Evolutionary conservation across 2,113 vertebrate genomes (phyloP).

Genomic region (Excalfactoria chinensis): DNA sequence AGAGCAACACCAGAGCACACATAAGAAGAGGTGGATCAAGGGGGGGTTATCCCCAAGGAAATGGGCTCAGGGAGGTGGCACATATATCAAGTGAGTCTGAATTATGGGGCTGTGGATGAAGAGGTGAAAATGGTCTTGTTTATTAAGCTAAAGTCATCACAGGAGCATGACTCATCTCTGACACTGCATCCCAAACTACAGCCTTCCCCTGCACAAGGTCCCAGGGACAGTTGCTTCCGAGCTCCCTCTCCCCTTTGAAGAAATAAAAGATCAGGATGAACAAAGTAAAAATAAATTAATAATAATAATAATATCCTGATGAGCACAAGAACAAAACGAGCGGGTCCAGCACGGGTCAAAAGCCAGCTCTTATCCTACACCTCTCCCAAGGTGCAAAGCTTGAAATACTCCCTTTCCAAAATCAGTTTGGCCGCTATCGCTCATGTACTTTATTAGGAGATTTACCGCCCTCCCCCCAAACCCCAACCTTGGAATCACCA

Average conservation of each 20-base stretch:
- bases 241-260: no score
- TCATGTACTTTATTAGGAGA: background rate
- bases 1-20: background rate
- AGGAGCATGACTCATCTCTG: background rate
- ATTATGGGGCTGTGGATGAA: background rate
- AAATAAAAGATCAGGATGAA: no score
- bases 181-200: background rate
- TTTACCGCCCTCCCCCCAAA: background rate
- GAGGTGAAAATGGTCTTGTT: background rate
- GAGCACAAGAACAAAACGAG: background rate
- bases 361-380: background rate
- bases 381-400: background rate
- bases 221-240: background rate
- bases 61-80: fast-evolving
- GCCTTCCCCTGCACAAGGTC: fast-evolving
- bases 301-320: background rate
- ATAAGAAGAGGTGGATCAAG: fast-evolving
- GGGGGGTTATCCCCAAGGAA: background rate
- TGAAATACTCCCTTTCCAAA: conserved; percentile 5
- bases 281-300: no score
- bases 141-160: background rate
- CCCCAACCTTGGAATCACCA: background rate
- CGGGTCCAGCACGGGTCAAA: conserved; percentile 19
- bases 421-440: background rate
- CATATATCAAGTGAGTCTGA: background rate